phyloP scores from a whole-genome alignment of 2,888 invertebrate species.

The Erebia epiphron region DNA sequence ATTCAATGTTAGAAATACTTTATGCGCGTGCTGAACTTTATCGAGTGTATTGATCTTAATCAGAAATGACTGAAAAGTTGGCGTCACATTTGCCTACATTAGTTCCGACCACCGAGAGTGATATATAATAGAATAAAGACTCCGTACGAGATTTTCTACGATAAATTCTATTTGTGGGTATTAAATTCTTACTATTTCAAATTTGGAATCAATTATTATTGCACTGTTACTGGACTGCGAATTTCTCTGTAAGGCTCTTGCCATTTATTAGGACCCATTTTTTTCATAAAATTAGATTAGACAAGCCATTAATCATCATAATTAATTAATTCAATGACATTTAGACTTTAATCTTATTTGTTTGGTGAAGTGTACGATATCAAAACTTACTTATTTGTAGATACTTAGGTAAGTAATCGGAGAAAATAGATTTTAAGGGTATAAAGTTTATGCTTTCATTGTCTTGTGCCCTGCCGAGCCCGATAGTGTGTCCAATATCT shows the following conservation, averaged over 20 bases:
- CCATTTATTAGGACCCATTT: no score
- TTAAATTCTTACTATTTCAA: background rate
- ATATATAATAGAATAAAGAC: constrained; percentile 17
- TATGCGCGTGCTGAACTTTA: constrained; percentile 21
- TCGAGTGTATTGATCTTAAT: constrained; percentile 25
- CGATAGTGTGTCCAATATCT: no score
- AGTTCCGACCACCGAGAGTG: constrained; percentile 23
- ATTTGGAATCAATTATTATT: background rate
- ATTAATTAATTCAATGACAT: no score
- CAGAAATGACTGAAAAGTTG: constrained; percentile 22
- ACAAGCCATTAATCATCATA: no score
- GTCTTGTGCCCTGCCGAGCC: no score
- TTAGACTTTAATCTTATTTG: background rate
- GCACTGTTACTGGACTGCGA: background rate
- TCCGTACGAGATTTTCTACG: background rate
- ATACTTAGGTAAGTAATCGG: no score
- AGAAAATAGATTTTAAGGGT: no score
- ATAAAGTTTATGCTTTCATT: no score
- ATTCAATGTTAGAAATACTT: background rate
- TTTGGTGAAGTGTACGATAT: no score
- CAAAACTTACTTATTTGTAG: no score
- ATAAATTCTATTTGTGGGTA: background rate
- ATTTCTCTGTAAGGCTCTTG: no score
- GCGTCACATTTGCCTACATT: constrained; percentile 5
- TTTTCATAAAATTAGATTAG: no score